A percentile compares a stretch with the other conserved stretches of the same genome.
phyloP scores from a whole-genome alignment of 2,113 vertebrate species.

The Uropsilus gracilis region DNA sequence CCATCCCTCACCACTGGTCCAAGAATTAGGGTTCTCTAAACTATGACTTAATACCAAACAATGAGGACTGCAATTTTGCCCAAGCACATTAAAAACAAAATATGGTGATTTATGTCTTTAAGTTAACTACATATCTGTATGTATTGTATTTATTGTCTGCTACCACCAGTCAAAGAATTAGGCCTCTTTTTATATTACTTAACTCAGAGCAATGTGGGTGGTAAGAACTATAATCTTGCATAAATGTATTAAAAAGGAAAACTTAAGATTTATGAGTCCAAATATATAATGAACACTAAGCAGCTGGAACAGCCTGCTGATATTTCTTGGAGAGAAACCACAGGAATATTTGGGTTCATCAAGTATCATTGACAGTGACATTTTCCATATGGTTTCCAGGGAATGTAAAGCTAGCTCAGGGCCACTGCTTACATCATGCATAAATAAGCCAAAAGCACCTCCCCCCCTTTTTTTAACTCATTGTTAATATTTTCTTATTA shows the following conservation, averaged over 20 bases:
- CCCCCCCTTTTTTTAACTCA: neutral
- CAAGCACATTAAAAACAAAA: slow-evolving; percentile 6
- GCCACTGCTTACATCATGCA: neutral
- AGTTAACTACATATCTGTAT: neutral
- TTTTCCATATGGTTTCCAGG: slow-evolving; percentile 56
- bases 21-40: neutral
- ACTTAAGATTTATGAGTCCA: slow-evolving; percentile 16
- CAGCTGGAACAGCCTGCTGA: slow-evolving; percentile 19
- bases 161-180: neutral
- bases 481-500: slow-evolving; percentile 44
- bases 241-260: slow-evolving; percentile 27
- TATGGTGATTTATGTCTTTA: slow-evolving; percentile 3
- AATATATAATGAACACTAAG: neutral
- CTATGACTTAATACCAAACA: slow-evolving; percentile 3
- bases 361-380: slow-evolving; percentile 40
- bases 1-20: neutral
- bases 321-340: slow-evolving; percentile 49
- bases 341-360: slow-evolving; percentile 23
- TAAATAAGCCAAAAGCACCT: slow-evolving; percentile 23
- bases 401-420: slow-evolving; percentile 27
- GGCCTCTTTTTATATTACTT: neutral
- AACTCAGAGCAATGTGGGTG: neutral
- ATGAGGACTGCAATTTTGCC: neutral
- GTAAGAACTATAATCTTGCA: slow-evolving; percentile 27
- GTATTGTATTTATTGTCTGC: neutral